phyloP scores from a whole-genome alignment of 2,797 vertebrate genomes.

The Atherinosoma microstoma region DNA sequence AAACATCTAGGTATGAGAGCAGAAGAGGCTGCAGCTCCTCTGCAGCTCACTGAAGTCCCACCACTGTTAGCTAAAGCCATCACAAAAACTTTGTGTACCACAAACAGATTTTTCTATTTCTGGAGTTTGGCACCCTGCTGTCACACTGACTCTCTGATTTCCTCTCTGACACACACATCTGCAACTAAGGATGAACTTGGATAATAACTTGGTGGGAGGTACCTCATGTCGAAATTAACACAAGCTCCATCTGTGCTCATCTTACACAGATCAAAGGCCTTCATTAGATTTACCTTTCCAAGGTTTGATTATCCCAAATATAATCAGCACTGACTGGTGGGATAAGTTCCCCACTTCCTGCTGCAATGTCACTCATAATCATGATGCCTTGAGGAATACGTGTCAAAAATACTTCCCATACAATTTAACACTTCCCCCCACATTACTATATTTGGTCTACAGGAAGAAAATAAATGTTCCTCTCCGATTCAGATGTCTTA shows the following conservation, averaged over 20 bases:
- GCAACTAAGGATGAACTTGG: background rate
- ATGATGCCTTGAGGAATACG: background rate
- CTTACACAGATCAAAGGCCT: background rate
- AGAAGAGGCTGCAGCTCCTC: background rate
- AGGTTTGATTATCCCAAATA: background rate
- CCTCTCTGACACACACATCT: background rate
- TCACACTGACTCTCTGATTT: background rate
- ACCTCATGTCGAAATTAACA: background rate
- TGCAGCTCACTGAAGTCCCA: background rate
- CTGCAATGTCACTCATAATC: background rate
- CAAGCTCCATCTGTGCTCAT: background rate
- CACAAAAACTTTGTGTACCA: background rate
- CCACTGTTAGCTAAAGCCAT: background rate
- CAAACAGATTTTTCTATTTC: constrained; percentile 5
- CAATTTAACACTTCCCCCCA: background rate
- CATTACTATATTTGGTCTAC: background rate
- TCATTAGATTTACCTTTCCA: background rate
- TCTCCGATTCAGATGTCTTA: background rate
- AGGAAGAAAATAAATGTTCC: background rate
- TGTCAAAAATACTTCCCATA: background rate
- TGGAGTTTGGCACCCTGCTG: background rate
- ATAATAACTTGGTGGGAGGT: background rate
- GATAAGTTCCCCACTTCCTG: background rate
- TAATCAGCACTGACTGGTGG: background rate
- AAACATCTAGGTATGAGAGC: too few species aligned